Evolutionary conservation across 2,797 vertebrate genomes (phyloP).

Genomic region (Masticophis lateralis): DNA sequence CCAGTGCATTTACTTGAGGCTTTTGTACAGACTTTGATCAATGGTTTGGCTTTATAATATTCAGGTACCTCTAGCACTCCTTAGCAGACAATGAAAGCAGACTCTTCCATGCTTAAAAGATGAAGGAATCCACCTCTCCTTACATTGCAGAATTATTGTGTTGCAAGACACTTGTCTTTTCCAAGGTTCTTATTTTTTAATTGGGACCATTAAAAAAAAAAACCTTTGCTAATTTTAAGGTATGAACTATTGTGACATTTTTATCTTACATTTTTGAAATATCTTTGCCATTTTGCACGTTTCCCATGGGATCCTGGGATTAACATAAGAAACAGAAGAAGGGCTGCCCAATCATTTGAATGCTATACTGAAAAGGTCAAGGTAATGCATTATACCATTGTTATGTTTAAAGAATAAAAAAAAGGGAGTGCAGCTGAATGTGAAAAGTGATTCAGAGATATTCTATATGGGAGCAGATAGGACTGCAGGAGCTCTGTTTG

Average conservation of each 20-base stretch:
- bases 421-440: not conserved
- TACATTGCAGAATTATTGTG: not conserved
- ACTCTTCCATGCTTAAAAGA: not conserved
- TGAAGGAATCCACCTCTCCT: not conserved
- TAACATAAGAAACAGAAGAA: not conserved
- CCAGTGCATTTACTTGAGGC: not conserved
- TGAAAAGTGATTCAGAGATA: not conserved
- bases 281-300: conserved; percentile 25
- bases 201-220: conserved; percentile 2
- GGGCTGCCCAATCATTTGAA: not conserved
- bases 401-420: not conserved
- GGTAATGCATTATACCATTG: not conserved
- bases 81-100: not conserved
- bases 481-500: no score
- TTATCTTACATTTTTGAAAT: conserved; percentile 19
- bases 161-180: not conserved
- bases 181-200: not conserved
- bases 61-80: not conserved
- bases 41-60: not conserved
- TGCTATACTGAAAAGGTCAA: conserved; percentile 18
- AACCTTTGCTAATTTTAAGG: not conserved
- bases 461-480: no score
- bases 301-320: not conserved
- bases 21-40: not conserved
- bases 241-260: not conserved